Percentiles rank a stretch among this genome's conserved stretches.
These are phyloP conservation scores for Oenanthe oenanthe DNA, from an alignment of 2,113 vertebrate genomes.

Conservation along the genomic window DNA sequence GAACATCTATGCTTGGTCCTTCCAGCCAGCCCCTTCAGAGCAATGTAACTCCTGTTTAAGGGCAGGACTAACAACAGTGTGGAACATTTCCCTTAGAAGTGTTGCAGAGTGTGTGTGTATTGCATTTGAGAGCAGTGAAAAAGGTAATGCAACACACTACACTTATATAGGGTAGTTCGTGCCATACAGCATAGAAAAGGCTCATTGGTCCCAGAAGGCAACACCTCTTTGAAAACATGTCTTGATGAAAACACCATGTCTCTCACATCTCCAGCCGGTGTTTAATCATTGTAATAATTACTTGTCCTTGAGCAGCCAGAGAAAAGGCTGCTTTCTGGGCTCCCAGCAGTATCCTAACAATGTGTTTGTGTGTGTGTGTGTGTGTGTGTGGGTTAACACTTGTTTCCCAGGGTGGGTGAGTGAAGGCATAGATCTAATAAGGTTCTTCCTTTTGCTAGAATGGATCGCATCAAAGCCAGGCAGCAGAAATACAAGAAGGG, in stretches of 20 bases:
- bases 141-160: no score
- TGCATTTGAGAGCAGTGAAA: no score
- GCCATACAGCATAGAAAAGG: no score
- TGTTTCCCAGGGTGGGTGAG: not conserved
- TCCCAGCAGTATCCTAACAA: no score
- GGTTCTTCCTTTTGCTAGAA: conserved; percentile 77
- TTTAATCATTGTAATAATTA: no score
- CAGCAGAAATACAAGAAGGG: conserved; percentile 98
- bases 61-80: not conserved
- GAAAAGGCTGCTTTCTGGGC: no score
- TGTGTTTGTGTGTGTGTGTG: rapidly evolving
- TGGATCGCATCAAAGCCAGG: conserved; percentile 97
- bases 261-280: no score
- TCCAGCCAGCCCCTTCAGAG: not conserved
- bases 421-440: not conserved
- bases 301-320: no score
- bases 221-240: no score
- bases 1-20: not conserved
- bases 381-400: not conserved
- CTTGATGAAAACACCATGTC: no score
- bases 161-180: no score
- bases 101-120: rapidly evolving
- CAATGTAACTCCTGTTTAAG: not conserved
- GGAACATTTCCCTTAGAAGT: not conserved
- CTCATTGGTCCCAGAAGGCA: no score